A percentile compares a stretch with the other conserved stretches of the same genome.
Evolutionary conservation across 2,888 invertebrate species (phyloP).

Genomic region (Coremacera marginata): DNA sequence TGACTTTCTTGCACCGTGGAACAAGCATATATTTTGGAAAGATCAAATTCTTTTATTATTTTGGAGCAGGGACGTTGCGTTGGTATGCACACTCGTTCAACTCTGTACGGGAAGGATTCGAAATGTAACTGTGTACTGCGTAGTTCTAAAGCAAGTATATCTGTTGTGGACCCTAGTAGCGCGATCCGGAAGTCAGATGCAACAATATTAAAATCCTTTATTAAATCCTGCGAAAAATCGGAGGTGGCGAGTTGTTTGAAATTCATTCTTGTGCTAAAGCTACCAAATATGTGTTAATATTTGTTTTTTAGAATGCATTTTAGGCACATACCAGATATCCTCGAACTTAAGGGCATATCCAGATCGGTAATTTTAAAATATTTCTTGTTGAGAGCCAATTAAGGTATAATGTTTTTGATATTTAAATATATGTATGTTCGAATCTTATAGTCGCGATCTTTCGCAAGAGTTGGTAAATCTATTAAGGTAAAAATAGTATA

Average conservation of each 20-base stretch:
- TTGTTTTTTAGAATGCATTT: too few species aligned
- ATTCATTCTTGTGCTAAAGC: conserved; percentile 28
- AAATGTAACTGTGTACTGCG: conserved; percentile 42
- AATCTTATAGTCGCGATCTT: too few species aligned
- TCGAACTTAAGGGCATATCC: too few species aligned
- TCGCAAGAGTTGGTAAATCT: too few species aligned
- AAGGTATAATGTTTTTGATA: too few species aligned
- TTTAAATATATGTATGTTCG: too few species aligned
- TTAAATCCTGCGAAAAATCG: conserved; percentile 54
- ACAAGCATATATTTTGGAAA: conserved; percentile 52
- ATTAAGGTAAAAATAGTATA: too few species aligned
- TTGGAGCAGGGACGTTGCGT: conserved; percentile 49
- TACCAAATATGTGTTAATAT: too few species aligned
- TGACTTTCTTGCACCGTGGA: conserved; percentile 56
- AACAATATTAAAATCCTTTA: conserved; percentile 53
- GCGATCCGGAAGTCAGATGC: conserved; percentile 44
- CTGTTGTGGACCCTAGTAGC: conserved; percentile 52
- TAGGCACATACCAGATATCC: too few species aligned
- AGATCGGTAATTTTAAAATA: too few species aligned
- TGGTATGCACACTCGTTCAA: conserved; percentile 45
- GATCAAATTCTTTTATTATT: conserved; percentile 51
- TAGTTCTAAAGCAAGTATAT: conserved; percentile 55
- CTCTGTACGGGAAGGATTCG: conserved; percentile 53
- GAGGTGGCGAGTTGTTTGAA: conserved; percentile 46
- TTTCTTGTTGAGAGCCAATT: too few species aligned